phyloP scores from a whole-genome alignment of 2,888 invertebrate genomes.

The Epistrophella euchroma region DNA sequence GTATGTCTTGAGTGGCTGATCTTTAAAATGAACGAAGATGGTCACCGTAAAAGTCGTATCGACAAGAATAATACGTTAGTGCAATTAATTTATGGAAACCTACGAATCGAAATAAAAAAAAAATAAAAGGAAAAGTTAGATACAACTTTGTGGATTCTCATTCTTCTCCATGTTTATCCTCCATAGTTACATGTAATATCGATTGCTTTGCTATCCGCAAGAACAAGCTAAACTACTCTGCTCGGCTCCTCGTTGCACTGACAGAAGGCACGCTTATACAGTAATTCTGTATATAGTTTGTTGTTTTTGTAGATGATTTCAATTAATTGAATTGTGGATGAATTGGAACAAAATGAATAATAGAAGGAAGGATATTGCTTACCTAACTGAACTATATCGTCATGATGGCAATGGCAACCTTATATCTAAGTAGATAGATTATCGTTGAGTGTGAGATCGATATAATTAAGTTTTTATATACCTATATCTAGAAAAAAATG shows the following conservation, averaged over 20 bases:
- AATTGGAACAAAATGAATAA: conserved; percentile 37
- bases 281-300: not conserved
- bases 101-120: not conserved
- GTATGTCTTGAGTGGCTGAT: too few species aligned
- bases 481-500: not conserved
- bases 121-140: conserved; percentile 34
- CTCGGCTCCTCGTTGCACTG: not conserved
- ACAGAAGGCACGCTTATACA: conserved; percentile 24
- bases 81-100: conserved; percentile 59
- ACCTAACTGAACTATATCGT: not conserved
- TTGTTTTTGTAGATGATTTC: conserved; percentile 39
- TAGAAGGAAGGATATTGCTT: conserved; percentile 14
- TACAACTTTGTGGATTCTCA: conserved; percentile 34
- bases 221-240: not conserved
- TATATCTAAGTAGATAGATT: conserved; percentile 10
- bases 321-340: conserved; percentile 53
- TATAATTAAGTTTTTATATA: not conserved
- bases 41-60: not conserved
- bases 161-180: conserved; percentile 1
- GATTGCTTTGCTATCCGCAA: conserved; percentile 33
- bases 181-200: conserved; percentile 28
- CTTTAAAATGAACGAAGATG: not conserved
- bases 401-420: conserved; percentile 1
- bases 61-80: conserved; percentile 36
- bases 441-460: conserved; percentile 28